These are phyloP conservation scores for Brachionus plicatilis DNA, from an alignment of 1,140 invertebrate genomes.

Conservation along the genomic window DNA sequence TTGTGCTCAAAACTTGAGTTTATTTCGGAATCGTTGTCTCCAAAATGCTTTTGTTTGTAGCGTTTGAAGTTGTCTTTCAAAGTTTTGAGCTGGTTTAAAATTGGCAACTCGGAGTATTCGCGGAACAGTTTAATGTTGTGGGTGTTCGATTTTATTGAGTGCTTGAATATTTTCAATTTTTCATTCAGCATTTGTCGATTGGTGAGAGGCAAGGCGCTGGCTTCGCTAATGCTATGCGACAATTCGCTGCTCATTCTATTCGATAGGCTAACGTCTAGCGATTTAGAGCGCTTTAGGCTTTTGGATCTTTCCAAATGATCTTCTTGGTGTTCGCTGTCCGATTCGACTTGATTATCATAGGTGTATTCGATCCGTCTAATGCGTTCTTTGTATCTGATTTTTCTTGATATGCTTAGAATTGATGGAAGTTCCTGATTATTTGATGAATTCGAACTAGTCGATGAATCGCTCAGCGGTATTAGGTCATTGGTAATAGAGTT, in stretches of 20 bases:
- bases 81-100: neutral
- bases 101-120: neutral
- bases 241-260: neutral
- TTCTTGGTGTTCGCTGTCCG: neutral
- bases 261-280: neutral
- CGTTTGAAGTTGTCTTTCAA: neutral
- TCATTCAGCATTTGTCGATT: neutral
- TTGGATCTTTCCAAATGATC: neutral
- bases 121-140: neutral
- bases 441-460: neutral
- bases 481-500: neutral
- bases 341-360: neutral
- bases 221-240: conserved; percentile 18
- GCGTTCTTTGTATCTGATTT: neutral
- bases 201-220: neutral
- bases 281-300: neutral
- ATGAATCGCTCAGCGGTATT: neutral
- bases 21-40: neutral
- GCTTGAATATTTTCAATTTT: neutral
- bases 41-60: conserved; percentile 1
- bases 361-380: neutral
- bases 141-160: neutral
- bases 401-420: neutral
- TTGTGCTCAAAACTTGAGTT: conserved; percentile 26
- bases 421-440: neutral